Evolutionary conservation across 2,888 invertebrate species (phyloP).

Genomic region (Tribolium freemani): DNA sequence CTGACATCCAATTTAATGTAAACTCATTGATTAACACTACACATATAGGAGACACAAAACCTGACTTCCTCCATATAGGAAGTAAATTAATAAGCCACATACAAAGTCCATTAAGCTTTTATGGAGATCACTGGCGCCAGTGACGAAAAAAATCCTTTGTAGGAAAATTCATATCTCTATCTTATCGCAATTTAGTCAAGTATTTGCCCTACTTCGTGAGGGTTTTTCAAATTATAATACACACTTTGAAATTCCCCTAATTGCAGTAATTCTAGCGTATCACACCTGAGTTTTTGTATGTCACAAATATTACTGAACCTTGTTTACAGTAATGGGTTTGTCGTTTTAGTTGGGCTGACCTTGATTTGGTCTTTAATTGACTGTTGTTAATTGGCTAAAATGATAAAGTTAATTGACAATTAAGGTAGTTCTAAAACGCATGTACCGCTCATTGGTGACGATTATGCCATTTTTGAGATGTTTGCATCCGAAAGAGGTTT

Average conservation of each 20-base stretch:
- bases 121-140: neutral
- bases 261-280: neutral
- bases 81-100: constrained; percentile 7
- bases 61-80: neutral
- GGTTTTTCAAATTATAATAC: neutral
- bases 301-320: neutral
- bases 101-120: neutral
- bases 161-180: neutral
- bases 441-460: neutral
- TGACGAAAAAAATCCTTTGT: neutral
- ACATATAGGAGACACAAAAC: neutral
- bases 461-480: neutral
- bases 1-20: neutral
- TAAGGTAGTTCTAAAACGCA: neutral
- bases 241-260: neutral
- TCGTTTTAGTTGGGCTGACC: neutral
- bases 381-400: neutral
- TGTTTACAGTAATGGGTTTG: neutral
- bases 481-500: too few relatives aligned
- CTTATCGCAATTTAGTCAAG: neutral
- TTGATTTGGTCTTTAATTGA: neutral
- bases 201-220: neutral
- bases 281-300: too few relatives aligned
- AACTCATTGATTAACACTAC: neutral
- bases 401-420: neutral